Conservation (phyloP, 2,888 invertebrate species). For the Parnassius mnemosyne region DNA sequence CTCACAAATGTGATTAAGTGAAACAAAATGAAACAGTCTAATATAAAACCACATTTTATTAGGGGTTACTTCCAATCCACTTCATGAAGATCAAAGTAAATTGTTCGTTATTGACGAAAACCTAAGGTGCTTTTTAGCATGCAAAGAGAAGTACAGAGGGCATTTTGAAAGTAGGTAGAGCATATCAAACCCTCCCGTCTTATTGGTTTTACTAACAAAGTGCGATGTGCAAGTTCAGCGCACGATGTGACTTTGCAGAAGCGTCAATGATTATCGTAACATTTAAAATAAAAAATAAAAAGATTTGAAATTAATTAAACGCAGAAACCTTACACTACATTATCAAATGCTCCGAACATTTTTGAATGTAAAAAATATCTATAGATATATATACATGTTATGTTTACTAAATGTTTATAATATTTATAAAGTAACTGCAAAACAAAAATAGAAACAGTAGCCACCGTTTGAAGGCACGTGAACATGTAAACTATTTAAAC, state of each 20-base stretch:
- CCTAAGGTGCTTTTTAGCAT: slow-evolving; percentile 40
- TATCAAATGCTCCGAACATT: too few relatives aligned
- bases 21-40: slow-evolving; percentile 26
- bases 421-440: neutral
- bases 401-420: too few relatives aligned
- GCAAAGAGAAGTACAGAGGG: slow-evolving; percentile 46
- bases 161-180: slow-evolving; percentile 53
- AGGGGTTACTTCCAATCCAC: slow-evolving; percentile 47
- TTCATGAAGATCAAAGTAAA: slow-evolving; percentile 43
- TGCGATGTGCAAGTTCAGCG: slow-evolving; percentile 58
- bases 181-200: slow-evolving; percentile 67
- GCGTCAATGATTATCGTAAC: slow-evolving; percentile 35
- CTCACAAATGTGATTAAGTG: slow-evolving; percentile 38
- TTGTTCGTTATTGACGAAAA: slow-evolving; percentile 8
- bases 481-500: neutral
- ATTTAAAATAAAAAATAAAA: neutral
- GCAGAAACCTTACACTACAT: too few relatives aligned
- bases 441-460: neutral
- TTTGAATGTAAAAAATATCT: too few relatives aligned
- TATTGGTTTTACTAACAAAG: slow-evolving; percentile 73
- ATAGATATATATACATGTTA: too few relatives aligned
- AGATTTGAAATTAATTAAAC: too few relatives aligned
- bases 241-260: slow-evolving; percentile 61
- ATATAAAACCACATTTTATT: slow-evolving; percentile 55
- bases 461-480: neutral